A percentile compares a stretch with the other conserved stretches of the same genome.
Conservation (phyloP, 2,797 vertebrate genomes). For the Phrynocephalus guinanensis region DNA sequence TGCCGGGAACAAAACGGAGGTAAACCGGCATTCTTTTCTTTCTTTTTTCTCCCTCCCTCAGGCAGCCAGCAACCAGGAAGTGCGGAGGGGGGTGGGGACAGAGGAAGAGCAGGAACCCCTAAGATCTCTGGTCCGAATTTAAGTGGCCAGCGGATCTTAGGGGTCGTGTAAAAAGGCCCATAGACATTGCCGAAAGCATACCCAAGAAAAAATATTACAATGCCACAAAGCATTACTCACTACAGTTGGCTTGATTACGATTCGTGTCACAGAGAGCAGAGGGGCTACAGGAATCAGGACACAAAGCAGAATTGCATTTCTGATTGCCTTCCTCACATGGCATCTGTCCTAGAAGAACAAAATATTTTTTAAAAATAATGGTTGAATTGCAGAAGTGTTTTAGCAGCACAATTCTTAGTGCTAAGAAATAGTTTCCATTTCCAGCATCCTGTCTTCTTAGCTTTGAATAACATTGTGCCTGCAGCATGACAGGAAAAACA, state of each 20-base stretch:
- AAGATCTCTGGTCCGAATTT: too few relatives aligned
- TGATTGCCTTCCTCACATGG: constrained; percentile 84
- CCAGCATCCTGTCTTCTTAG: not conserved
- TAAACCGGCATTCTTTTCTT: too few relatives aligned
- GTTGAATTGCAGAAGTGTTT: constrained; percentile 6
- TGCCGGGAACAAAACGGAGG: too few relatives aligned
- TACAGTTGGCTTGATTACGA: constrained; percentile 82
- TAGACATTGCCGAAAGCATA: constrained; percentile 2
- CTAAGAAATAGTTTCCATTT: not conserved
- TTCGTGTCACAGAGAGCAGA: constrained; percentile 78
- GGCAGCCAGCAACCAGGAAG: too few relatives aligned
- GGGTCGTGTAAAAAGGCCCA: too few relatives aligned
- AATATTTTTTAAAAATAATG: constrained; percentile 39
- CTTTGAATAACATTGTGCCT: not conserved
- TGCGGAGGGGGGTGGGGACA: too few relatives aligned
- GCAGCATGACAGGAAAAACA: not conserved
- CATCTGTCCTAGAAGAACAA: constrained; percentile 76
- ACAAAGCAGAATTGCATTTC: constrained; percentile 81
- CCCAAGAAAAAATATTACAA: not conserved
- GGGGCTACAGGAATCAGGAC: constrained; percentile 80
- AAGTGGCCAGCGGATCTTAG: too few relatives aligned
- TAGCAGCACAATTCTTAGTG: not conserved
- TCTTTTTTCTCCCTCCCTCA: too few relatives aligned
- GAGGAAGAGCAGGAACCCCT: too few relatives aligned
- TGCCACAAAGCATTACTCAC: constrained; percentile 80